A percentile compares a stretch with the other conserved stretches of the same genome.
phyloP scores from a whole-genome alignment of 2,888 invertebrate species.

The Pseudococcus jackbeardsleyi region DNA sequence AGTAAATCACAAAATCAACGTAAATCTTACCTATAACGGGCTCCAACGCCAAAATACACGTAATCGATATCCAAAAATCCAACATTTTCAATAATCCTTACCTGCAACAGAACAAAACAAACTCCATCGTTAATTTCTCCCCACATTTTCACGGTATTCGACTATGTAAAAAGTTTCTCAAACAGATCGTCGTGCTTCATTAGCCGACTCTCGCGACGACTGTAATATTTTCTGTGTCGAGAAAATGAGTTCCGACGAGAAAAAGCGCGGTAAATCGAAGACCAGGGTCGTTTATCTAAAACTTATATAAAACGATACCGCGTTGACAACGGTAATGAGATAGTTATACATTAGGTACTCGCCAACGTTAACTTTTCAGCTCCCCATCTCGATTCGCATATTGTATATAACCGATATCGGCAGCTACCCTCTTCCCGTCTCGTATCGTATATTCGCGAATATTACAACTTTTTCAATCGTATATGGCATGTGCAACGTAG shows the following conservation, averaged over 20 bases:
- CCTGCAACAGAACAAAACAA: background rate
- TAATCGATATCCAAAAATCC: background rate
- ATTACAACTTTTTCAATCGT: conserved; percentile 31
- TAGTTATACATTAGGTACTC: background rate
- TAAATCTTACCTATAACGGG: background rate
- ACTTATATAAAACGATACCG: background rate
- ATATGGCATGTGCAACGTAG: conserved; percentile 26
- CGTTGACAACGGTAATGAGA: background rate
- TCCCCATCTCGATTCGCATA: background rate
- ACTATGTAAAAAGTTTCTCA: background rate
- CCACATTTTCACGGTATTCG: background rate
- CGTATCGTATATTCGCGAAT: background rate
- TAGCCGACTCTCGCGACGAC: background rate
- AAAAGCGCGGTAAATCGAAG: background rate
- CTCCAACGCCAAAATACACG: background rate
- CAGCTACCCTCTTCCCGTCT: background rate
- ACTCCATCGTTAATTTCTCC: background rate
- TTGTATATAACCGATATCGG: background rate
- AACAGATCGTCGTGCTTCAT: background rate
- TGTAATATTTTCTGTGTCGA: background rate
- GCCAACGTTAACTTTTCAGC: background rate
- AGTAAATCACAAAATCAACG: background rate
- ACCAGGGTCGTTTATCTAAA: background rate
- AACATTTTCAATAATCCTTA: background rate
- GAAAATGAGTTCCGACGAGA: background rate